These are phyloP conservation scores for Siniperca knerii DNA, from an alignment of 2,113 vertebrate species.

Conservation along the genomic window DNA sequence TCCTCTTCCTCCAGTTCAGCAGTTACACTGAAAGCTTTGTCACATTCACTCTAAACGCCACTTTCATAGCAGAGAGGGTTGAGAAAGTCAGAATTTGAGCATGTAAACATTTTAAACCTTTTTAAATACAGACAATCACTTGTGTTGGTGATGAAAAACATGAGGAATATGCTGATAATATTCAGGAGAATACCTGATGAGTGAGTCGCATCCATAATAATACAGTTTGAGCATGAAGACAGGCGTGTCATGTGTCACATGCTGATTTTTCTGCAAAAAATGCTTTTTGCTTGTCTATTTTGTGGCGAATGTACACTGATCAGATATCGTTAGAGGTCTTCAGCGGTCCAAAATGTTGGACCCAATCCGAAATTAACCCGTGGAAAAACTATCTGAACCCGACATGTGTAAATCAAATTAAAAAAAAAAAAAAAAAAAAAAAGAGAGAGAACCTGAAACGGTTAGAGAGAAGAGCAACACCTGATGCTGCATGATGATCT, in stretches of 20 bases:
- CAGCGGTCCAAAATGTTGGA: not conserved
- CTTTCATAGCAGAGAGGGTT: not conserved
- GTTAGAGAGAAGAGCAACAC: not conserved
- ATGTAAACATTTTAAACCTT: slow-evolving; percentile 27
- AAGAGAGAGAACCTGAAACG: no score
- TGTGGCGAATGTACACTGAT: not conserved
- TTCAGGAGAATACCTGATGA: not conserved
- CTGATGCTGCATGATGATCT: not conserved
- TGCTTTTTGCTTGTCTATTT: not conserved
- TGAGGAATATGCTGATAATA: not conserved
- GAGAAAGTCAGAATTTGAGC: slow-evolving; percentile 27
- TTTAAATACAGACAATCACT: slow-evolving; percentile 16
- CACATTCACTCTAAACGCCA: slow-evolving; percentile 4
- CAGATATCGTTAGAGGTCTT: not conserved
- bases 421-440: not conserved
- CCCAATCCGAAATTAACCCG: not conserved
- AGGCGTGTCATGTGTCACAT: not conserved
- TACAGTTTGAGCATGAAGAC: not conserved
- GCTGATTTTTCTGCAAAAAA: not conserved
- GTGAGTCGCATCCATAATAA: not conserved
- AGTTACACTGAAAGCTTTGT: not conserved
- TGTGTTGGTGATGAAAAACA: not conserved
- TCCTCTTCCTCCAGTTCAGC: not conserved
- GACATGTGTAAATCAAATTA: no score
- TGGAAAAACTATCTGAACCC: not conserved